Evolutionary conservation across 2,797 vertebrate species (phyloP).

Genomic region (Glossophaga mutica): DNA sequence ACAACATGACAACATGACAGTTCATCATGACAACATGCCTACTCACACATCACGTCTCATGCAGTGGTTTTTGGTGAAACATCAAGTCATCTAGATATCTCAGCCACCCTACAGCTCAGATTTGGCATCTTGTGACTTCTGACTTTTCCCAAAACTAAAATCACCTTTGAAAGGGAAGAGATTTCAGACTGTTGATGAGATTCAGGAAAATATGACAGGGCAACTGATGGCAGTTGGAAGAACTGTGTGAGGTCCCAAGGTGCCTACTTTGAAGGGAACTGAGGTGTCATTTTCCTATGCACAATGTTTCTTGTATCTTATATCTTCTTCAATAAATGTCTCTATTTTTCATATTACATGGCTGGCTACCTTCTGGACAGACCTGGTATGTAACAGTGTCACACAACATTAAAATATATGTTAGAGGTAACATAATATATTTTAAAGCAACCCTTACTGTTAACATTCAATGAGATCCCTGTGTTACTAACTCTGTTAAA

Average conservation of each 20-base stretch:
- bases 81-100: not conserved
- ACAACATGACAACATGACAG: not conserved
- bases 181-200: not conserved
- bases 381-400: not conserved
- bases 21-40: not conserved
- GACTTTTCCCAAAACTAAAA: not conserved
- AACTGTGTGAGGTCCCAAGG: not conserved
- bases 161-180: not conserved
- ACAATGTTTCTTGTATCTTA: not conserved
- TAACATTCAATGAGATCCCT: not conserved
- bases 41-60: not conserved
- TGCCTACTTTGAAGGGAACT: not conserved
- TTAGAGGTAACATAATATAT: not conserved
- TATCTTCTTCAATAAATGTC: not conserved
- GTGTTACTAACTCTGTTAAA: conserved; percentile 16
- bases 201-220: not conserved
- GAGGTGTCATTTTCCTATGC: not conserved
- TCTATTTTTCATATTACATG: not conserved
- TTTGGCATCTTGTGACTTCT: not conserved
- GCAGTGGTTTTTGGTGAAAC: not conserved
- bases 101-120: not conserved
- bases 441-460: not conserved
- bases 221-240: not conserved
- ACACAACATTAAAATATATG: not conserved
- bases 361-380: not conserved